These are phyloP conservation scores for Riparia riparia DNA, from an alignment of 2,113 vertebrate genomes.

Conservation along the genomic window DNA sequence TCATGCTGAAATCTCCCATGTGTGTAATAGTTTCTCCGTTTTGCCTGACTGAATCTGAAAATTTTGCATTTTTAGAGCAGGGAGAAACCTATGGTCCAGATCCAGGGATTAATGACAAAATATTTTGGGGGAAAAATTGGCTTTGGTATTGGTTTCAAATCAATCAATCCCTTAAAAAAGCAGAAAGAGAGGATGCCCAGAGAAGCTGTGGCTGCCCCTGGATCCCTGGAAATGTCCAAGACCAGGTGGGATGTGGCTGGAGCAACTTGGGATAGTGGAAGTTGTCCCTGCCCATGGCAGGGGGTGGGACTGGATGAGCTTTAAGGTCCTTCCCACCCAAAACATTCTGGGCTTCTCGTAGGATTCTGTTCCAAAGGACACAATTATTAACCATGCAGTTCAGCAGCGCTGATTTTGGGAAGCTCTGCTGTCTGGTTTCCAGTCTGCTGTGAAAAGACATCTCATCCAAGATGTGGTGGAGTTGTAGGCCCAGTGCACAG, in stretches of 20 bases:
- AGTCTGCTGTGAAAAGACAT: background rate
- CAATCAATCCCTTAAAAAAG: background rate
- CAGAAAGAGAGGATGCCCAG: background rate
- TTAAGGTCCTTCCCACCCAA: background rate
- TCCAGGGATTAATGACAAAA: background rate
- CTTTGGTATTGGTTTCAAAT: background rate
- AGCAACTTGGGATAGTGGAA: fast-evolving
- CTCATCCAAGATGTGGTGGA: background rate
- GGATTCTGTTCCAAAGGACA: background rate
- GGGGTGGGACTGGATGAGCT: fast-evolving
- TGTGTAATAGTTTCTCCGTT: background rate
- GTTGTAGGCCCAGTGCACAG: background rate
- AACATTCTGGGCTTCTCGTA: fast-evolving
- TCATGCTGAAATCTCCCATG: background rate
- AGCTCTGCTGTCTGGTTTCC: background rate
- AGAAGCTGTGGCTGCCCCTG: background rate
- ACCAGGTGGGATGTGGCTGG: fast-evolving
- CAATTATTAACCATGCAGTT: fast-evolving
- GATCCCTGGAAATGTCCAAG: background rate
- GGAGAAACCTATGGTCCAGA: background rate
- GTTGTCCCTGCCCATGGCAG: background rate
- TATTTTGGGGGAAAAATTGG: background rate
- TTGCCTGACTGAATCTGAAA: background rate
- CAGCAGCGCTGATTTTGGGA: background rate
- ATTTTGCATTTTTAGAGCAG: background rate